These are phyloP conservation scores for Dascillus cervinus DNA, from an alignment of 2,888 invertebrate species.

Conservation along the genomic window DNA sequence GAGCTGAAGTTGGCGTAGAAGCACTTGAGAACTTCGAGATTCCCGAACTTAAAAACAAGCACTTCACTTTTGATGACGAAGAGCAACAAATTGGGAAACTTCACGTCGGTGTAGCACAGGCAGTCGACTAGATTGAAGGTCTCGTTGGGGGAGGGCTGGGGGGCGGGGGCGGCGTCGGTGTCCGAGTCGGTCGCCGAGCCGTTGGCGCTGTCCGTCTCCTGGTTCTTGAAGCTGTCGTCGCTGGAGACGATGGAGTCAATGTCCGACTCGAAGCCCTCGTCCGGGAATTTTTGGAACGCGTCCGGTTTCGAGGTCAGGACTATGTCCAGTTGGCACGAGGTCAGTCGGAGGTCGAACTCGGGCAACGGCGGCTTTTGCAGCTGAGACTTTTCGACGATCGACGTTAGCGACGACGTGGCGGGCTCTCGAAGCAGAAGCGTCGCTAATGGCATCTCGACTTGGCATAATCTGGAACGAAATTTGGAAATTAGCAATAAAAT, in stretches of 20 bases:
- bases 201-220: constrained; percentile 42
- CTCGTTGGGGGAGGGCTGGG: constrained; percentile 21
- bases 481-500: too few species aligned
- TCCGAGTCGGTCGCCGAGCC: constrained; percentile 38
- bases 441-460: constrained; percentile 34
- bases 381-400: constrained; percentile 36
- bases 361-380: constrained; percentile 26
- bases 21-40: constrained; percentile 28
- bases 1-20: constrained; percentile 40
- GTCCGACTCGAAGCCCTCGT: constrained; percentile 47
- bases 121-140: constrained; percentile 39
- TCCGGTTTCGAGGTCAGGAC: constrained; percentile 17
- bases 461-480: constrained; percentile 40
- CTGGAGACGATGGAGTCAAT: constrained; percentile 41
- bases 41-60: constrained; percentile 37
- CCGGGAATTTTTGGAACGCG: constrained; percentile 14
- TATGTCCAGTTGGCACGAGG: constrained; percentile 31
- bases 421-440: constrained; percentile 36
- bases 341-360: constrained; percentile 35
- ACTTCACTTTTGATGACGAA: constrained; percentile 39
- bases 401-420: constrained; percentile 31
- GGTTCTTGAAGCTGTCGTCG: constrained; percentile 36
- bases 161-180: constrained; percentile 22
- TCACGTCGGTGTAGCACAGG: constrained; percentile 41
- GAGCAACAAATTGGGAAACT: constrained; percentile 37